These are phyloP conservation scores for Ganaspis sp. DNA, from an alignment of 1,140 invertebrate genomes.

Conservation along the genomic window DNA sequence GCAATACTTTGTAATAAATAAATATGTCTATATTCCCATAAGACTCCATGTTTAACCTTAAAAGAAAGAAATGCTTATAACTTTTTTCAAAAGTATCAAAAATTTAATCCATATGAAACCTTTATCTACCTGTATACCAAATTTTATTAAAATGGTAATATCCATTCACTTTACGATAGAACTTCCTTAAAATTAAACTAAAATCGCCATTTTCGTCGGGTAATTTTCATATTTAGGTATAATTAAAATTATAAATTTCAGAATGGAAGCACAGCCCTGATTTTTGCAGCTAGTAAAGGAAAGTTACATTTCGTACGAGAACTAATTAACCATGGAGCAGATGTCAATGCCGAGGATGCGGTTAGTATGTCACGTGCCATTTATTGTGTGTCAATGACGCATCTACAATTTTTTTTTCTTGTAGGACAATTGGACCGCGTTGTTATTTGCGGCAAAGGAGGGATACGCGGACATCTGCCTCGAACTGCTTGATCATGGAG, in stretches of 20 bases:
- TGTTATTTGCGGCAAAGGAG: slow-evolving; percentile 93
- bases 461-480: slow-evolving; percentile 90
- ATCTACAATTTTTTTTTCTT: slow-evolving; percentile 28
- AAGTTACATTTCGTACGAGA: slow-evolving; percentile 88
- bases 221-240: too few relatives aligned
- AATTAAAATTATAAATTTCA: slow-evolving; percentile 71
- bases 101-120: too few relatives aligned
- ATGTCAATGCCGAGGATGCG: slow-evolving; percentile 92
- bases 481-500: slow-evolving; percentile 91
- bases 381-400: background rate
- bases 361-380: slow-evolving; percentile 71
- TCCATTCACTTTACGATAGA: too few relatives aligned
- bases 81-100: too few relatives aligned
- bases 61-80: too few relatives aligned
- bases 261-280: slow-evolving; percentile 94
- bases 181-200: too few relatives aligned
- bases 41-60: too few relatives aligned
- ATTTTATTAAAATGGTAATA: too few relatives aligned
- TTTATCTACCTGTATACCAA: too few relatives aligned
- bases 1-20: too few relatives aligned
- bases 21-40: too few relatives aligned
- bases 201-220: too few relatives aligned
- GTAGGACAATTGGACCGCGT: slow-evolving; percentile 93
- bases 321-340: slow-evolving; percentile 90
- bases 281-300: slow-evolving; percentile 90